phyloP scores from a whole-genome alignment of 2,113 vertebrate species.

The Istiophorus platypterus region DNA sequence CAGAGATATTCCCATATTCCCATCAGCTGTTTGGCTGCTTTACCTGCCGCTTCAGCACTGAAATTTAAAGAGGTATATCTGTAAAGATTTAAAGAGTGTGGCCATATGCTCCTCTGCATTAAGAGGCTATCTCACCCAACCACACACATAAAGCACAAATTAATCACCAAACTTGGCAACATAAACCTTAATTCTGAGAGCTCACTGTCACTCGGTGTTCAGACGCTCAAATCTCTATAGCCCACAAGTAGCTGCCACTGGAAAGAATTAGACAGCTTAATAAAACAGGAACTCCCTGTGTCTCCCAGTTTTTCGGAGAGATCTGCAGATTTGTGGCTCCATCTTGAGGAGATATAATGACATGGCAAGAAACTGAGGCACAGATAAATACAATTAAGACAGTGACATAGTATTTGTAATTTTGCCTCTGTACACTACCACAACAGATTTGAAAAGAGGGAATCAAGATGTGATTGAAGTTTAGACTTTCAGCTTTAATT shows the following conservation, averaged over 20 bases:
- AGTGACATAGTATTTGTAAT: too few relatives aligned
- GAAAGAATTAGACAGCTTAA: conserved; percentile 21
- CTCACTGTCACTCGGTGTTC: conserved; percentile 24
- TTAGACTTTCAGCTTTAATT: too few relatives aligned
- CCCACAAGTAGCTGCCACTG: conserved; percentile 19
- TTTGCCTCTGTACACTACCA: too few relatives aligned
- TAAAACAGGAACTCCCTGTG: background rate
- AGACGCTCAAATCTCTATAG: conserved; percentile 8
- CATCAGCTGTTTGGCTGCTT: conserved; percentile 65
- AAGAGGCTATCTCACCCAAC: background rate
- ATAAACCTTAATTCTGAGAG: conserved; percentile 25
- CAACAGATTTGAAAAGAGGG: too few relatives aligned
- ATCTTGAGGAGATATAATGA: conserved; percentile 62
- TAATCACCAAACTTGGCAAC: conserved; percentile 32
- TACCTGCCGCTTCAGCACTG: conserved; percentile 22
- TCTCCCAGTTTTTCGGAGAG: background rate
- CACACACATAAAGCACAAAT: conserved; percentile 5
- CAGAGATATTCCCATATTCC: conserved; percentile 51
- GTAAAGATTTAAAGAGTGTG: conserved; percentile 60
- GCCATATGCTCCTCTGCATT: conserved; percentile 46
- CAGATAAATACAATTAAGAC: background rate
- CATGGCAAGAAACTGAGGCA: conserved; percentile 47
- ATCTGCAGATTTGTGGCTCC: conserved; percentile 49
- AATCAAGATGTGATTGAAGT: too few relatives aligned
- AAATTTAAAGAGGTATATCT: conserved; percentile 61